Conservation (phyloP, 2,888 invertebrate species). For the Coleophora deauratella region DNA sequence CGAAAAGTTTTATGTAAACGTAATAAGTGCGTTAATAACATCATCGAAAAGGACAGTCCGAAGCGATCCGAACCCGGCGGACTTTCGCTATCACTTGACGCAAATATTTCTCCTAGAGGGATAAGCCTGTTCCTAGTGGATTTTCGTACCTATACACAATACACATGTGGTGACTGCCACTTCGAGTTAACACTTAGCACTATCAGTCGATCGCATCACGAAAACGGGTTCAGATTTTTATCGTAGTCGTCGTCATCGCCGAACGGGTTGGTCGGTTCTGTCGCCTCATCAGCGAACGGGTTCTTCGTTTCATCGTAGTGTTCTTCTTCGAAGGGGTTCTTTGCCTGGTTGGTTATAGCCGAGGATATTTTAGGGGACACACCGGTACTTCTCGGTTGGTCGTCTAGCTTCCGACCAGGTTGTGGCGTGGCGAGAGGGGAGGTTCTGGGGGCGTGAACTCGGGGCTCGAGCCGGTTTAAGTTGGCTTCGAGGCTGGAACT, state of each 20-base stretch:
- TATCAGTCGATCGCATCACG: slow-evolving; percentile 30
- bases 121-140: too few relatives aligned
- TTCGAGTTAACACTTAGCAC: background rate
- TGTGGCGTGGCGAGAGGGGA: slow-evolving; percentile 32
- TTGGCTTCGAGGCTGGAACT: slow-evolving; percentile 78
- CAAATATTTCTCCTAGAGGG: too few relatives aligned
- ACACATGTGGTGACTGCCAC: background rate
- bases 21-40: too few relatives aligned
- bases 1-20: too few relatives aligned
- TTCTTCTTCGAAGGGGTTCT: slow-evolving; percentile 59
- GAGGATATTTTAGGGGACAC: slow-evolving; percentile 36
- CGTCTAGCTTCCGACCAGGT: slow-evolving; percentile 20
- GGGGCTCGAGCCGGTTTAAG: slow-evolving; percentile 48
- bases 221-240: slow-evolving; percentile 84
- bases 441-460: slow-evolving; percentile 22
- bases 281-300: slow-evolving; percentile 75
- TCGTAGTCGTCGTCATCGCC: slow-evolving; percentile 78
- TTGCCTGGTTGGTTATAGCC: slow-evolving; percentile 32
- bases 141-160: too few relatives aligned
- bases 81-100: too few relatives aligned
- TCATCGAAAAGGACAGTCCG: too few relatives aligned
- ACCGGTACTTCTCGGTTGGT: slow-evolving; percentile 21
- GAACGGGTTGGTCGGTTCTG: slow-evolving; percentile 73
- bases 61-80: too few relatives aligned
- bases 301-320: slow-evolving; percentile 77